phyloP scores from a whole-genome alignment of 2,888 invertebrate species.

The Tetramorium bicarinatum region DNA sequence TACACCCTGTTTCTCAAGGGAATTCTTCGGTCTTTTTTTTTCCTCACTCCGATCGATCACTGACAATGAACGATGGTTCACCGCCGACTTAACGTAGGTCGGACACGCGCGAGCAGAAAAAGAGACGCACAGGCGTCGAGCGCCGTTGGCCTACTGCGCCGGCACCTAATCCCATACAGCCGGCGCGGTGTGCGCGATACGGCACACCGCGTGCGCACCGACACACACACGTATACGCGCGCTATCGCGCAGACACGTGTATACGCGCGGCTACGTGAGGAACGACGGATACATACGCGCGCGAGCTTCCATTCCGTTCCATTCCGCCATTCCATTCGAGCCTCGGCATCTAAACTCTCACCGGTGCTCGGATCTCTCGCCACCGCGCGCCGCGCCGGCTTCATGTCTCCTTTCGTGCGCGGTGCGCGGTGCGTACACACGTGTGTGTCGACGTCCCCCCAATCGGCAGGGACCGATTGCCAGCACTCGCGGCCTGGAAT shows the following conservation, averaged over 20 bases:
- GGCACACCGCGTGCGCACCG: slow-evolving; percentile 41
- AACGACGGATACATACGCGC: slow-evolving; percentile 40
- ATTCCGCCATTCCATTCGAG: slow-evolving; percentile 74
- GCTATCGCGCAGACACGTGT: slow-evolving; percentile 31
- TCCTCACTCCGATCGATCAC: slow-evolving; percentile 9
- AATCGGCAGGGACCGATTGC: slow-evolving; percentile 67
- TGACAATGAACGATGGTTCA: background rate
- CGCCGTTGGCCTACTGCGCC: slow-evolving; percentile 85
- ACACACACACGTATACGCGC: slow-evolving; percentile 30
- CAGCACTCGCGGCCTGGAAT: slow-evolving; percentile 72
- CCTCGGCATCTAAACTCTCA: slow-evolving; percentile 69
- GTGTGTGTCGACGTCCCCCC: slow-evolving; percentile 63
- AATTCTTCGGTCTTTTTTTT: slow-evolving; percentile 16
- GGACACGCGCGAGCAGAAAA: slow-evolving; percentile 75
- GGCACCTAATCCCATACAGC: slow-evolving; percentile 76
- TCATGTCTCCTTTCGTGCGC: slow-evolving; percentile 15
- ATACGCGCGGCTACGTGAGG: slow-evolving; percentile 20
- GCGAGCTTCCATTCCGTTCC: slow-evolving; percentile 69
- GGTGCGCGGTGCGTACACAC: background rate
- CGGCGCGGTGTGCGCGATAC: slow-evolving; percentile 48
- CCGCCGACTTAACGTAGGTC: slow-evolving; percentile 73
- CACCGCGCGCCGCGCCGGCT: slow-evolving; percentile 12
- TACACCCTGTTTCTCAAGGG: background rate
- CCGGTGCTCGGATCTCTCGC: slow-evolving; percentile 59
- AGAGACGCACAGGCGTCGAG: slow-evolving; percentile 82